phyloP scores from a whole-genome alignment of 2,113 vertebrate species.

The Etheostoma cragini region DNA sequence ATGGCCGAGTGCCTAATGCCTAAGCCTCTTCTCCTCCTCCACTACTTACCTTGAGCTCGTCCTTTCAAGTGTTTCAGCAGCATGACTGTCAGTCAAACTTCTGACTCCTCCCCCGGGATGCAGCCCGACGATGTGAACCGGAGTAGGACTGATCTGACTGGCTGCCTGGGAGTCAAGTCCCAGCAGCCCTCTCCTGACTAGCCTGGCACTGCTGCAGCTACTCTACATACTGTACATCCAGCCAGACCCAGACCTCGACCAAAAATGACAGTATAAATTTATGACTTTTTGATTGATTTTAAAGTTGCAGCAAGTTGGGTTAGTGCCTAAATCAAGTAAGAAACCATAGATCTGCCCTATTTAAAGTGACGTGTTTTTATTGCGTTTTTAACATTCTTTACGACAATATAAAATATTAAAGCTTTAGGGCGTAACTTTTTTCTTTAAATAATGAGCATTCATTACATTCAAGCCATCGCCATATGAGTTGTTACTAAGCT shows the following conservation, averaged over 20 bases:
- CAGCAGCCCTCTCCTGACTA: constrained; percentile 40
- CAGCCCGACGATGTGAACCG: constrained; percentile 60
- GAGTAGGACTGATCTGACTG: constrained; percentile 39
- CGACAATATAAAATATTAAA: neutral
- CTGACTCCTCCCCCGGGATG: constrained; percentile 59
- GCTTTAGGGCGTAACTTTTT: too few species aligned
- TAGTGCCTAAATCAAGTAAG: neutral
- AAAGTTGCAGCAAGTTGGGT: neutral
- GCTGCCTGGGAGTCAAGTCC: constrained; percentile 34
- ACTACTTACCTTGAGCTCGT: constrained; percentile 65
- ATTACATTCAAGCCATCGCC: too few species aligned
- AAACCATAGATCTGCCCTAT: neutral
- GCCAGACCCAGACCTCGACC: neutral
- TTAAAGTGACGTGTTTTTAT: neutral
- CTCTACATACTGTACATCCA: neutral
- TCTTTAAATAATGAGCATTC: too few species aligned
- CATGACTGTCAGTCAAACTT: constrained; percentile 59
- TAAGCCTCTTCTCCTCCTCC: constrained; percentile 43
- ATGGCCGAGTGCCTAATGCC: constrained; percentile 37
- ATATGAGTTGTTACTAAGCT: too few species aligned
- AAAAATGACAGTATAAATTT: neutral
- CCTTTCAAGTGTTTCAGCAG: constrained; percentile 61
- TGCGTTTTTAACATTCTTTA: neutral
- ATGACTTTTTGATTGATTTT: neutral
- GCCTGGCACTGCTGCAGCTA: constrained; percentile 21